Evolutionary conservation across 2,113 vertebrate genomes (phyloP).

Genomic region (Elgaria multicarinata): DNA sequence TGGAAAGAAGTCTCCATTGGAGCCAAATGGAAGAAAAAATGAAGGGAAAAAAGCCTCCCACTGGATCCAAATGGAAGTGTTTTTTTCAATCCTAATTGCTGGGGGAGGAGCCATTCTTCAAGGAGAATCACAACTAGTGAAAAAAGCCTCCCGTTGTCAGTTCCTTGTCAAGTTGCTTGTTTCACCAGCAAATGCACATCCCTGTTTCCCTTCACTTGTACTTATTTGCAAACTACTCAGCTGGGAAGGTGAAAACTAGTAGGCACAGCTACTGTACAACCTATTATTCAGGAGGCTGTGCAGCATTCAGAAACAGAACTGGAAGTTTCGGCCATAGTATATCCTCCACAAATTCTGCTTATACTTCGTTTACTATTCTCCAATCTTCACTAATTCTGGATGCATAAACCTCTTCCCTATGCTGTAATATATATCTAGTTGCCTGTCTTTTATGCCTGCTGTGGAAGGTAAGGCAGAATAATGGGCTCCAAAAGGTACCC

Average conservation of each 20-base stretch:
- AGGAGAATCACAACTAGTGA: too few relatives aligned
- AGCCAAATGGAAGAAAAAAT: too few relatives aligned
- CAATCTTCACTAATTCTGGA: neutral
- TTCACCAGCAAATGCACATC: neutral
- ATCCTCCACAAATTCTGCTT: neutral
- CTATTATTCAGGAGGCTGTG: neutral
- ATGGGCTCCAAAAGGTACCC: neutral
- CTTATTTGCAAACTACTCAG: neutral
- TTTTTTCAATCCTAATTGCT: too few relatives aligned
- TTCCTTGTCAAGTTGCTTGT: neutral
- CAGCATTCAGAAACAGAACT: neutral
- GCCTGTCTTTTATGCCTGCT: neutral
- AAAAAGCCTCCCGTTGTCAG: too few relatives aligned
- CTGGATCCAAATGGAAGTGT: too few relatives aligned
- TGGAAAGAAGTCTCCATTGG: too few relatives aligned
- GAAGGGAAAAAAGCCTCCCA: too few relatives aligned
- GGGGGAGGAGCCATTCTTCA: too few relatives aligned
- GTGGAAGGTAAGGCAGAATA: neutral
- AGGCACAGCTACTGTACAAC: neutral
- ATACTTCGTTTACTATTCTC: neutral
- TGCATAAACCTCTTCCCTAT: neutral
- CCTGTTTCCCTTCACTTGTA: neutral
- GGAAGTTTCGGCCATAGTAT: neutral
- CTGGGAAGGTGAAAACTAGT: neutral
- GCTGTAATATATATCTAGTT: neutral